Base-by-base conservation (phyloP, 2,888 invertebrate species). In the Diplolepis rosae region DNA sequence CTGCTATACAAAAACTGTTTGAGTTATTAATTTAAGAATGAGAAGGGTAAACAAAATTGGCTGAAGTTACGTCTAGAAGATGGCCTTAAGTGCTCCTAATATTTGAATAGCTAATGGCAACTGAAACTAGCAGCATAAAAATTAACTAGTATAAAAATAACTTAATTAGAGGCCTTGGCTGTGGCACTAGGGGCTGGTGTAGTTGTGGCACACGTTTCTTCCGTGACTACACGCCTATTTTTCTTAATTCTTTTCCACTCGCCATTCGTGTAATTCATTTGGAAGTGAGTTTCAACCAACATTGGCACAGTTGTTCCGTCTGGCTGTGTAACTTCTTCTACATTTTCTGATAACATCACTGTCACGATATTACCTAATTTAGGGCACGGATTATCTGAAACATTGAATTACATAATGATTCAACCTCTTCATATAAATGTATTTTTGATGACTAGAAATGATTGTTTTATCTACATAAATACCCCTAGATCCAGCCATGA, bases 401-500 rank as follows among this genome's bases (percentile, higher is more conserved):
- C 56, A 75, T 65, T 68, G 51, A 73, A 52, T 65, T 32, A 27
- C 1, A 61, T 39, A 42, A 30, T 2, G 1, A 9, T 45, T 27
- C 3, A 4, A 42, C 13, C 48, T 30, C 15, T n/a, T 52, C 13
- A 42, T 39, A 54, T 4, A 24, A 22, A 6, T 11, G 11, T 27
- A 22, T 1, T 22, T n/a, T n/a, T n/a, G n/a, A n/a, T n/a, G n/a
- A 15, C 15, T 52, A 48, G 65, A 51, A 51, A 22, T 1, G 27
- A 32, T 39, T 39, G 42, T 30, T 28, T 4, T 7, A 42, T 15
- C 5, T 22, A 18, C 0, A 71, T 50, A 74, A 83, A 74, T 87
- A 95, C 95, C 96, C 89, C 98, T 93, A 7, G 97, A 95, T n/a
- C 98, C 99, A 66, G 98, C 98, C 97, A 99, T 98, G 86, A 99